Base-by-base conservation (phyloP, 2,888 invertebrate genomes). In the Phyllotreta striolata region DNA sequence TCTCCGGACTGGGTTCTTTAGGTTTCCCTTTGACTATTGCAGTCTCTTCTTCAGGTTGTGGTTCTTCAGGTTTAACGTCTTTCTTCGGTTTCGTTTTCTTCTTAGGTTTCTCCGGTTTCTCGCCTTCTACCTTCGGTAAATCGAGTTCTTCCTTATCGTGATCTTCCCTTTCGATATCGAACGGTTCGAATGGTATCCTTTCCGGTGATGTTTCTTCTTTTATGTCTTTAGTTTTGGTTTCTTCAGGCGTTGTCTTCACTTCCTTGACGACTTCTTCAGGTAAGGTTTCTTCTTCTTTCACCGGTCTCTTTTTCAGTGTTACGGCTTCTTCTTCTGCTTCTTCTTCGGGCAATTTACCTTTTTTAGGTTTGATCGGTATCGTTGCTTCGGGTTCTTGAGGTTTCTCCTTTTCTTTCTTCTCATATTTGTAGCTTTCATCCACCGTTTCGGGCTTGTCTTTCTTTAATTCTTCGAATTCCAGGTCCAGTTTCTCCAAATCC, bases 361-460 rank as follows among this genome's bases (percentile, higher is more conserved):
- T 81, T 87, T 85, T 35, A 87, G 74, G 78, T 86, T 85, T 55
- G 83, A 86, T 0, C 86, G 81, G 75, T 85, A 84, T 41, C 65
- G 62, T 69, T 66, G 62, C 75, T 71, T 66, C 74, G 73, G 57
- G 63, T 68, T 74, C 72, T 69, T 74, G 70, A 14, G 67, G 67
- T 52, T 70, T 66, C 49, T 73, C 69, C 62, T 73, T 78, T 6
- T 78, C 76, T 68, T 75, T 73, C 66, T 72, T 72, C 66, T 77
- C 70, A 55, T 76, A 75, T 65, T 76, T 77, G 55, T 76, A 79
- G 60, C 76, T 76, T 51, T 80, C 80, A 60, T 84, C 83, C 2
- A 81, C 77, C 66, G 80, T 79, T 65, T 83, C 83, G 5, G 81
- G 73, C 46, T 82, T 78, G 49, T 67, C 70, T 56, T 74, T 76